These are phyloP conservation scores for Mesaphorura yosii DNA, from an alignment of 1,140 invertebrate species.

Conservation along the genomic window DNA sequence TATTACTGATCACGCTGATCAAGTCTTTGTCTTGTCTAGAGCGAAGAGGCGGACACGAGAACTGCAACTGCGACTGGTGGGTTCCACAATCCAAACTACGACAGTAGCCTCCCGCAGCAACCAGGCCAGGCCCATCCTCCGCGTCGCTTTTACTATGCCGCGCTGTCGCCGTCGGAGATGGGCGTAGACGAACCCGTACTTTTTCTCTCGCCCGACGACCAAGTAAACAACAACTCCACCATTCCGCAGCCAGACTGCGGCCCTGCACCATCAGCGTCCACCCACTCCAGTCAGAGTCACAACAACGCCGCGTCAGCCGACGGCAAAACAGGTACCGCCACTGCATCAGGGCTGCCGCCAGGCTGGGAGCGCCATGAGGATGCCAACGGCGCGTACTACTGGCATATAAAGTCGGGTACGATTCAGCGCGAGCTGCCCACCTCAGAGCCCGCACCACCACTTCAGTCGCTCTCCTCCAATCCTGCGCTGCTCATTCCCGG, in stretches of 20 bases:
- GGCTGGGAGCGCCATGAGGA: conserved; percentile 92
- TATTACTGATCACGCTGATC: too few species aligned
- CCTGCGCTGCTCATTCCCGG: conserved; percentile 29
- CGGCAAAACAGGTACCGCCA: conserved; percentile 1
- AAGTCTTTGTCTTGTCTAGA: neutral
- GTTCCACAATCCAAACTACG: conserved; percentile 29
- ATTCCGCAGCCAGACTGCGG: neutral
- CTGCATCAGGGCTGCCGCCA: conserved; percentile 44
- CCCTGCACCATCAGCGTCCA: neutral
- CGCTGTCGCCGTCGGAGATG: conserved; percentile 27
- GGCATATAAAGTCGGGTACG: conserved; percentile 96
- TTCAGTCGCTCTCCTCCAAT: conserved; percentile 18
- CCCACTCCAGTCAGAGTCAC: neutral
- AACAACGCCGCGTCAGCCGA: conserved; percentile 6
- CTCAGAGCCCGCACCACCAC: conserved; percentile 33
- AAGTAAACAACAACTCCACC: conserved; percentile 22
- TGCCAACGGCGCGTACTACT: conserved; percentile 61
- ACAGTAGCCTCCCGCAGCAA: conserved; percentile 15
- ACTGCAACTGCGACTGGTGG: conserved; percentile 6
- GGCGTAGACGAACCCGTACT: conserved; percentile 29
- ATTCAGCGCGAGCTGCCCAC: conserved; percentile 83
- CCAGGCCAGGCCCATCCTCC: conserved; percentile 6
- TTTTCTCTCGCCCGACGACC: conserved; percentile 30
- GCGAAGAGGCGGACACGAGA: neutral
- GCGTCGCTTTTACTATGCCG: conserved; percentile 30